phyloP scores from a whole-genome alignment of 64 coral and sea anemone genomes.

The Stylophora pistillata region DNA sequence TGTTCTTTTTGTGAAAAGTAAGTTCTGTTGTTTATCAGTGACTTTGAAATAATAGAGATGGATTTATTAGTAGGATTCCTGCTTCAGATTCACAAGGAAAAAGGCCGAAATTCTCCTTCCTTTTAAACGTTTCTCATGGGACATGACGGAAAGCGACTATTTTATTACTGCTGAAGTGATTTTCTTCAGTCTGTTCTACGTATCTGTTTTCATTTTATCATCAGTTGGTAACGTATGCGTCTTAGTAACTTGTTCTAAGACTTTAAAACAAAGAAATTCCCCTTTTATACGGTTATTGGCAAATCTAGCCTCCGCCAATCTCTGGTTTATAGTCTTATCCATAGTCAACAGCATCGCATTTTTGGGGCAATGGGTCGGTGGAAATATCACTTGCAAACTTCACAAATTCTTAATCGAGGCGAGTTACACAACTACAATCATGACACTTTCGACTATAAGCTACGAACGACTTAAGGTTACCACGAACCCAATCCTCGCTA shows the following conservation, averaged over 20 bases:
- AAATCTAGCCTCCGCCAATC: conserved; percentile 47
- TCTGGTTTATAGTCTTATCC: conserved; percentile 17
- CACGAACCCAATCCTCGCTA: neutral
- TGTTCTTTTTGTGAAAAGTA: too few species aligned
- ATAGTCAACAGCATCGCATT: conserved; percentile 14
- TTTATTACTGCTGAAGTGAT: too few species aligned
- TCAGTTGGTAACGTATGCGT: conserved; percentile 39
- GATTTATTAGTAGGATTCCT: too few species aligned
- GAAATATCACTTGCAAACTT: conserved; percentile 29
- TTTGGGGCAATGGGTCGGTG: conserved; percentile 5
- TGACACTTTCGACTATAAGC: conserved; percentile 32
- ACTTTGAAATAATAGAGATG: too few species aligned
- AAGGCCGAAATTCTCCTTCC: too few species aligned
- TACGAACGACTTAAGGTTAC: conserved; percentile 3
- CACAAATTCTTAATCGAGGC: conserved; percentile 38
- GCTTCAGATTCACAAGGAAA: too few species aligned
- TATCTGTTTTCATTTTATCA: neutral
- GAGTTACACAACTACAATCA: conserved; percentile 33
- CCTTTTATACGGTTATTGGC: conserved; percentile 25
- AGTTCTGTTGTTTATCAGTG: too few species aligned
- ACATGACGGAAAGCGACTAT: too few species aligned
- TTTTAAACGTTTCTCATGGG: too few species aligned
- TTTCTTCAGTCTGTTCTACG: neutral
- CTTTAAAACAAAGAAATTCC: neutral
- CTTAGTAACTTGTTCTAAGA: conserved; percentile 20